Percentiles rank a stretch among this genome's conserved stretches.
phyloP scores from a whole-genome alignment of 2,113 vertebrate genomes.

The Carassius carassius region DNA sequence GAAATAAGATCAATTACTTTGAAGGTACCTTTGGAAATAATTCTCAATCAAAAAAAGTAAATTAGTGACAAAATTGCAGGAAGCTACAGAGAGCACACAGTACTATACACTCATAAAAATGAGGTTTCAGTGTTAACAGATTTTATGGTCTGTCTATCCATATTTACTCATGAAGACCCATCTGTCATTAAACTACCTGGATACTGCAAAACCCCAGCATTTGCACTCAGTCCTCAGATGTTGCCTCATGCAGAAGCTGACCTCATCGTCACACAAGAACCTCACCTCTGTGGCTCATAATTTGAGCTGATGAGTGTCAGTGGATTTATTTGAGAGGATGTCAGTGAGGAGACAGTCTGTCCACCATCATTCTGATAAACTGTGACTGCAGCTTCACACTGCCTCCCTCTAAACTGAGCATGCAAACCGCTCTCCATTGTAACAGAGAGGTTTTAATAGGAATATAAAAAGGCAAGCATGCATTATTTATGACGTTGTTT shows the following conservation, averaged over 20 bases:
- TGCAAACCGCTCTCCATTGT: neutral
- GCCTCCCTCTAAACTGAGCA: neutral
- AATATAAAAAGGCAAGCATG: neutral
- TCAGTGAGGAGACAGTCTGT: neutral
- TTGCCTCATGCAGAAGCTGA: neutral
- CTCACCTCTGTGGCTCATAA: neutral
- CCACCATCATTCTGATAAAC: neutral
- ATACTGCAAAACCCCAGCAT: neutral
- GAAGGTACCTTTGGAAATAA: neutral
- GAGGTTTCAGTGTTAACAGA: neutral
- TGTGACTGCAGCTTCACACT: slow-evolving; percentile 1
- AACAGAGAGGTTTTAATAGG: slow-evolving; percentile 7
- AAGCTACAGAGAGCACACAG: neutral
- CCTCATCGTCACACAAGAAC: neutral
- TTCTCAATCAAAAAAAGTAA: neutral
- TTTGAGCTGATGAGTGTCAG: neutral
- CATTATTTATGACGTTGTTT: slow-evolving; percentile 7
- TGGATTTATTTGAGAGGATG: neutral
- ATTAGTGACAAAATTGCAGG: neutral
- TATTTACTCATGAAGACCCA: neutral
- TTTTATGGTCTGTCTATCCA: neutral
- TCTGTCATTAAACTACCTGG: neutral
- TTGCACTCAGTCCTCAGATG: neutral
- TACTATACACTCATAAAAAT: neutral
- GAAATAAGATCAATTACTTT: neutral